These are phyloP conservation scores for Scrobipalpa costella DNA, from an alignment of 2,888 invertebrate genomes.

Conservation along the genomic window DNA sequence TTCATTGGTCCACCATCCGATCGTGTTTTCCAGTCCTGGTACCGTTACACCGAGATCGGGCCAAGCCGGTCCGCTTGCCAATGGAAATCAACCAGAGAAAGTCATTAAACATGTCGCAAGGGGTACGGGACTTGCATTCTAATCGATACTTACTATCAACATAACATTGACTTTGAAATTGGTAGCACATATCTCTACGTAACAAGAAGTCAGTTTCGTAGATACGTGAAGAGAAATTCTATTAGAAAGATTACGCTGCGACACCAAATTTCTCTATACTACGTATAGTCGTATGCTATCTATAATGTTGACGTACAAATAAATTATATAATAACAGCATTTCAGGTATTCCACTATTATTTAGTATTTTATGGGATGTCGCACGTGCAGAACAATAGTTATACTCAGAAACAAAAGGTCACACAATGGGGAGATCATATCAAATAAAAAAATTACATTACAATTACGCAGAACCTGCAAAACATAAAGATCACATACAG, in stretches of 20 bases:
- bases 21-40: constrained; percentile 34
- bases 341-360: background rate
- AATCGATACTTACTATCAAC: constrained; percentile 50
- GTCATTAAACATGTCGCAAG: constrained; percentile 71
- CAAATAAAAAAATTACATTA: constrained; percentile 24
- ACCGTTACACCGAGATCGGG: constrained; percentile 56
- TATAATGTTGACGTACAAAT: too few relatives aligned
- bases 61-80: constrained; percentile 38
- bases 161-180: background rate
- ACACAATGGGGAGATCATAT: constrained; percentile 30
- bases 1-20: constrained; percentile 33
- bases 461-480: constrained; percentile 14
- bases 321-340: background rate
- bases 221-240: background rate
- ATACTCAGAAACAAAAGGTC: constrained; percentile 25
- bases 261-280: background rate
- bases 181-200: background rate
- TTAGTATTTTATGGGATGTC: background rate
- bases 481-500: background rate
- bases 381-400: background rate
- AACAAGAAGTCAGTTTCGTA: background rate
- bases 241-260: background rate
- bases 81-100: constrained; percentile 71
- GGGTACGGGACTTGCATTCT: constrained; percentile 55
- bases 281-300: too few relatives aligned